Conservation (phyloP, 2,113 vertebrate genomes). For the Chaenocephalus aceratus region DNA sequence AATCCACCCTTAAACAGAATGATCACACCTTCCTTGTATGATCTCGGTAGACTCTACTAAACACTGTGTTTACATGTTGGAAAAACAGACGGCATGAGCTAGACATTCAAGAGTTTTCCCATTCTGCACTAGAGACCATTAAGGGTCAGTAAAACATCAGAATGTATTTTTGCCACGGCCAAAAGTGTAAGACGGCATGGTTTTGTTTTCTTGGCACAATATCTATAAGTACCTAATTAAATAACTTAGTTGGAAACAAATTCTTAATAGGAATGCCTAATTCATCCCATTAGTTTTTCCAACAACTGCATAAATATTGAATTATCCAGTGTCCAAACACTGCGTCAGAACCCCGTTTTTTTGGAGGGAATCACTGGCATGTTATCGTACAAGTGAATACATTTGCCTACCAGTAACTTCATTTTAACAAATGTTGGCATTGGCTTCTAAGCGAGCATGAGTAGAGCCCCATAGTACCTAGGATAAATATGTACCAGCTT, state of each 20-base stretch:
- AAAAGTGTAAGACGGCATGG: background rate
- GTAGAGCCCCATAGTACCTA: background rate
- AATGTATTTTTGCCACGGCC: background rate
- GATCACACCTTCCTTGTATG: background rate
- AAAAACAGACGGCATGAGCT: background rate
- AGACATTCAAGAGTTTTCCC: background rate
- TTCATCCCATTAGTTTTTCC: constrained; percentile 13
- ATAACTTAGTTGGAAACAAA: constrained; percentile 2
- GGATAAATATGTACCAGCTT: background rate
- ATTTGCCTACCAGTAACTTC: background rate
- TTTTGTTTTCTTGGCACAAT: constrained; percentile 12
- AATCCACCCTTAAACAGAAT: constrained; percentile 60
- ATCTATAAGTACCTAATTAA: constrained; percentile 1
- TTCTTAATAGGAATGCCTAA: background rate
- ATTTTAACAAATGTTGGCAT: background rate
- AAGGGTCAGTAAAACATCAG: background rate
- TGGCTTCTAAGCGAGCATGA: background rate
- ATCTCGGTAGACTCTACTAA: background rate
- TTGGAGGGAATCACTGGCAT: too few species aligned
- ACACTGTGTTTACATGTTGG: background rate
- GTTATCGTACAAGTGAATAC: background rate
- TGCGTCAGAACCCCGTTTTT: background rate
- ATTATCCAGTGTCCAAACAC: constrained; percentile 1
- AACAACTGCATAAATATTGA: background rate
- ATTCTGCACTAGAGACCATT: background rate